Percentiles rank a stretch among this genome's conserved stretches.
Conservation (phyloP, 2,113 vertebrate genomes). For the Platysternon megacephalum region DNA sequence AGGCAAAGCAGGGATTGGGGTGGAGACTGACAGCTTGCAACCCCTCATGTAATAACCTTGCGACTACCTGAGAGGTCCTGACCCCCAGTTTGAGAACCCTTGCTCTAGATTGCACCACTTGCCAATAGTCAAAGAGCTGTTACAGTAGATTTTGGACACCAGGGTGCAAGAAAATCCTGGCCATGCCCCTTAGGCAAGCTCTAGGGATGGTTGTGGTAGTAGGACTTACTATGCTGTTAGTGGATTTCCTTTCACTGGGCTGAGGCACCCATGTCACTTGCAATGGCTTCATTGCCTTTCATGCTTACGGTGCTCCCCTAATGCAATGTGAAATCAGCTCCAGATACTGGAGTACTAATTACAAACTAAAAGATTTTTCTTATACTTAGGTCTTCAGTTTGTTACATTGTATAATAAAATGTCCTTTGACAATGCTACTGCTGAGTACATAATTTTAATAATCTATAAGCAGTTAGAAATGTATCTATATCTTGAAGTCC, state of each 20-base stretch:
- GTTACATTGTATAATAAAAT: neutral
- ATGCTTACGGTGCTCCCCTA: neutral
- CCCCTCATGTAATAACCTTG: too few relatives aligned
- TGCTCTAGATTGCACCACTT: neutral
- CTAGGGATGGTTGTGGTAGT: neutral
- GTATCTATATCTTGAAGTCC: neutral
- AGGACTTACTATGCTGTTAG: neutral
- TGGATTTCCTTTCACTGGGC: too few relatives aligned
- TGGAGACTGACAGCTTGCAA: too few relatives aligned
- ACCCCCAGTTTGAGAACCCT: neutral
- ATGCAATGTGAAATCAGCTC: neutral
- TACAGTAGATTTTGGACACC: neutral
- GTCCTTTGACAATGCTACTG: neutral
- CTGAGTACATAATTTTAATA: neutral
- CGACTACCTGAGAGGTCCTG: too few relatives aligned
- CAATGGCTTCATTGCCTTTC: neutral
- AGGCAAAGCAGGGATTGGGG: too few relatives aligned
- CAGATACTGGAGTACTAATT: neutral
- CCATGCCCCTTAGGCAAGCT: neutral
- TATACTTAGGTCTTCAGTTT: neutral
- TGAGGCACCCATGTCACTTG: neutral
- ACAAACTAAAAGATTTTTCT: neutral
- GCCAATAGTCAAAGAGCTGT: neutral
- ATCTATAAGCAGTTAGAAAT: neutral
- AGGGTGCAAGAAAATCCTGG: neutral